Base-by-base conservation (phyloP, 1,140 invertebrate species). In the Lasioglossum albipes region DNA sequence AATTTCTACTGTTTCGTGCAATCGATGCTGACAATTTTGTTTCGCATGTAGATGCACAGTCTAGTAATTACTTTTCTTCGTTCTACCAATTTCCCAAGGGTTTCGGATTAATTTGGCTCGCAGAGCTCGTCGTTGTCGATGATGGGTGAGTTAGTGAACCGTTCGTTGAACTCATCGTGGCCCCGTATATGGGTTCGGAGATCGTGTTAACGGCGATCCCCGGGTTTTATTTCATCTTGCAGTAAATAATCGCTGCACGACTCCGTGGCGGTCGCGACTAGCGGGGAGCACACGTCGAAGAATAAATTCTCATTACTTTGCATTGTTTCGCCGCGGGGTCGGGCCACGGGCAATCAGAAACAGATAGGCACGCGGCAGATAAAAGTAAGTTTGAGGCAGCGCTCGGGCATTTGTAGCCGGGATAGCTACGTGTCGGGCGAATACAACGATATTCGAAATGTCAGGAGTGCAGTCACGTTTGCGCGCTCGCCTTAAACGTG, bases 381-480 rank as follows among this genome's bases (percentile, higher is more conserved):
- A 82, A 54, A 36, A 36, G 36, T 36, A 36, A 82, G 75, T 70
- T 71, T 67, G 68, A 71, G 75, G 20, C 68, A 67, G 57, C 18
- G 20, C 52, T 20, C 52, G 68, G 68, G 68, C 64, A 80, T 75
- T 80, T 79, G 75, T 82, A 78, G 45, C 42, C 49, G 66, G 68
- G 75, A 82, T 78, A 54, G 45, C 10, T 49, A 82, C 80, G 75
- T 72, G 69, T 61, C 76, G 69, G 59, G 42, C 61, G 67, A 69
- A 74, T 64, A 31, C 81, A 82, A 79, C 75, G 75, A 79, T 79
- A 73, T 80, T 80, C 71, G 81, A 83, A 83, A 83, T 83, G 81
- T 83, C 81, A 83, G 81, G 62, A 80, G 77, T 83, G 66, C 81
- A 83, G 78, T 83, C 77, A 80, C 78, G 78, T 75, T 83, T 65